These are phyloP conservation scores for Albula goreensis DNA, from an alignment of 2,113 vertebrate species.

Conservation along the genomic window DNA sequence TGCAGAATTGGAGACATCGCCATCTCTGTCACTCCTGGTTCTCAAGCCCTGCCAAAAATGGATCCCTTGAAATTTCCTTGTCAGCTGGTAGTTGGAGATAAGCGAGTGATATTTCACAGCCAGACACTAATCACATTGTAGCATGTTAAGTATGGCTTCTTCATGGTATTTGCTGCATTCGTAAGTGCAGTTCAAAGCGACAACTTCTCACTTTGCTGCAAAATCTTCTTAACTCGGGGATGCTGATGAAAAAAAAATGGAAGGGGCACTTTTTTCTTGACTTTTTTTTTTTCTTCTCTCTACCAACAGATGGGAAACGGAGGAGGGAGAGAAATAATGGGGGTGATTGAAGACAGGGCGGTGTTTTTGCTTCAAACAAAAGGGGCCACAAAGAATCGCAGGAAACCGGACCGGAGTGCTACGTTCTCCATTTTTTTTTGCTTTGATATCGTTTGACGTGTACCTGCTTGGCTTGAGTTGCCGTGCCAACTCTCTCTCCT, in stretches of 20 bases:
- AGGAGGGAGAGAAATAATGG: background rate
- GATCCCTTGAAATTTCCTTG: constrained; percentile 67
- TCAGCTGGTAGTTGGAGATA: constrained; percentile 79
- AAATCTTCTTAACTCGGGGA: constrained; percentile 73
- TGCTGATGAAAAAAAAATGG: constrained; percentile 32
- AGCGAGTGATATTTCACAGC: constrained; percentile 77
- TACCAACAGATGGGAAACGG: background rate
- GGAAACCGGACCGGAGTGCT: background rate
- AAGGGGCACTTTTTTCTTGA: constrained; percentile 25
- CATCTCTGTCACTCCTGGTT: constrained; percentile 52
- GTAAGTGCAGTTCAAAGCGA: constrained; percentile 82
- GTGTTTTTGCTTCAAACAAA: constrained; percentile 17
- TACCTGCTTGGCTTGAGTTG: background rate
- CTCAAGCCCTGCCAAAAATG: constrained; percentile 54
- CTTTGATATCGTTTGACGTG: constrained; percentile 6
- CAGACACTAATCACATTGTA: constrained; percentile 80
- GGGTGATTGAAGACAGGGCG: background rate
- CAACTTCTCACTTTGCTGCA: constrained; percentile 64
- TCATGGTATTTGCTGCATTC: constrained; percentile 59
- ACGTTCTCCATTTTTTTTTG: background rate
- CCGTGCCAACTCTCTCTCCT: constrained; percentile 36
- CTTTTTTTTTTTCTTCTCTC: background rate
- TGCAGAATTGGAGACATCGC: constrained; percentile 35
- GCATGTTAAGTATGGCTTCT: constrained; percentile 70
- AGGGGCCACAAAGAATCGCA: background rate